Evolutionary conservation across 2,113 vertebrate genomes (phyloP).

Genomic region (Burhinus bistriatus): DNA sequence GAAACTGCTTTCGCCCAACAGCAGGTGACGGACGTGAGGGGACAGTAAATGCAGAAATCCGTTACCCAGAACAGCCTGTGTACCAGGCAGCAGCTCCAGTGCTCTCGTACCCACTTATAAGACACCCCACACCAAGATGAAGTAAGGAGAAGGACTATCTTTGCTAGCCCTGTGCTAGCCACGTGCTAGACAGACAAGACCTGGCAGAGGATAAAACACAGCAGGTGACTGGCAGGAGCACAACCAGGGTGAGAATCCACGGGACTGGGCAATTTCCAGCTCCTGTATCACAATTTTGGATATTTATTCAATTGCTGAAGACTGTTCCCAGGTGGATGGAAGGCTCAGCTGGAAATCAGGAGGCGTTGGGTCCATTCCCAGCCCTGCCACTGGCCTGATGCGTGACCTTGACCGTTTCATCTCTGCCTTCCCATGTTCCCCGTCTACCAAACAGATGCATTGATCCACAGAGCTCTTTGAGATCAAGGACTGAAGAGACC

Average conservation of each 20-base stretch:
- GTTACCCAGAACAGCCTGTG: background rate
- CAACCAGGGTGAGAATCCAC: background rate
- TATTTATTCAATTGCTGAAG: background rate
- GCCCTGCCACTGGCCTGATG: background rate
- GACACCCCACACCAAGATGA: rapidly evolving
- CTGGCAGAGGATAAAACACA: background rate
- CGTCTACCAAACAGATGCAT: background rate
- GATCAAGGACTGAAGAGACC: background rate
- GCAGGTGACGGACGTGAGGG: rapidly evolving
- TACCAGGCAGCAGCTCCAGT: background rate
- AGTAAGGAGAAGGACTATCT: background rate
- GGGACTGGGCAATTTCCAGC: background rate
- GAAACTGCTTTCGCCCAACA: background rate
- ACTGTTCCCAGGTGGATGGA: background rate
- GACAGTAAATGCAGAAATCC: background rate
- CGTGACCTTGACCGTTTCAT: background rate
- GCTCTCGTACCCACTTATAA: background rate
- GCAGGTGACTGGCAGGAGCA: background rate
- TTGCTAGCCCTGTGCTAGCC: background rate
- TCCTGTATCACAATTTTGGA: background rate
- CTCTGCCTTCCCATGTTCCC: background rate
- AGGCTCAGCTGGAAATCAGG: background rate
- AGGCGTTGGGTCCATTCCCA: background rate
- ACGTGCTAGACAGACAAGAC: background rate
- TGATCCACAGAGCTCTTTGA: background rate